Evolutionary conservation across 2,797 vertebrate species (phyloP).

Genomic region (Pseudochirops cupreus): DNA sequence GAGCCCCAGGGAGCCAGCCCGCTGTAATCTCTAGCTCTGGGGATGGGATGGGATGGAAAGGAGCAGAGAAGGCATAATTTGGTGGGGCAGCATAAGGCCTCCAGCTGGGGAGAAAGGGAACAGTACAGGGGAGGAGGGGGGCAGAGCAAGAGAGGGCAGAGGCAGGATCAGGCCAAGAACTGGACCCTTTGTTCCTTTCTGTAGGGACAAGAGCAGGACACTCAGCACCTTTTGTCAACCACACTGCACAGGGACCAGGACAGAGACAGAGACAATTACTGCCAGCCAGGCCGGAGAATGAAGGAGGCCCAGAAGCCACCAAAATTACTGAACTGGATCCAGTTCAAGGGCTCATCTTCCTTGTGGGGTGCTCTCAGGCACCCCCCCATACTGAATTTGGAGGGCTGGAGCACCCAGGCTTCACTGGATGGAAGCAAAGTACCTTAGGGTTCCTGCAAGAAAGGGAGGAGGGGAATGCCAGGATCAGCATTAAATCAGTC

Average conservation of each 20-base stretch:
- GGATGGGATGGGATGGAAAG: background rate
- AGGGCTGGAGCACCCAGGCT: background rate
- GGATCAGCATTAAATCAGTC: background rate
- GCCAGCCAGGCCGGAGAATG: background rate
- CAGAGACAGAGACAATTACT: background rate
- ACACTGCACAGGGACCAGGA: background rate
- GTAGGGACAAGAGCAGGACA: background rate
- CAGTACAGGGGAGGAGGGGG: background rate
- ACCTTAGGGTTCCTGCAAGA: background rate
- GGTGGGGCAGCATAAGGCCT: conserved; percentile 6
- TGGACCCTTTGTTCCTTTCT: background rate
- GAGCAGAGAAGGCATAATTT: background rate
- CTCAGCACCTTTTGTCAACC: background rate
- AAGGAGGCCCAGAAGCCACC: background rate
- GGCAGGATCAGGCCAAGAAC: background rate
- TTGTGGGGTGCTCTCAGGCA: background rate
- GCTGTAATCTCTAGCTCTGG: conserved; percentile 28
- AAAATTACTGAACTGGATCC: background rate
- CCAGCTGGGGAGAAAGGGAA: background rate
- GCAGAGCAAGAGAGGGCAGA: background rate
- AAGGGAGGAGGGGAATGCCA: background rate
- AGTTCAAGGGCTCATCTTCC: background rate
- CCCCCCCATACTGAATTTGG: background rate
- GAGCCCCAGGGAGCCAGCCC: background rate
- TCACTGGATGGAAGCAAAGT: background rate